These are phyloP conservation scores for Leptobrachium ailaonicum DNA, from an alignment of 2,113 vertebrate species.

Conservation along the genomic window DNA sequence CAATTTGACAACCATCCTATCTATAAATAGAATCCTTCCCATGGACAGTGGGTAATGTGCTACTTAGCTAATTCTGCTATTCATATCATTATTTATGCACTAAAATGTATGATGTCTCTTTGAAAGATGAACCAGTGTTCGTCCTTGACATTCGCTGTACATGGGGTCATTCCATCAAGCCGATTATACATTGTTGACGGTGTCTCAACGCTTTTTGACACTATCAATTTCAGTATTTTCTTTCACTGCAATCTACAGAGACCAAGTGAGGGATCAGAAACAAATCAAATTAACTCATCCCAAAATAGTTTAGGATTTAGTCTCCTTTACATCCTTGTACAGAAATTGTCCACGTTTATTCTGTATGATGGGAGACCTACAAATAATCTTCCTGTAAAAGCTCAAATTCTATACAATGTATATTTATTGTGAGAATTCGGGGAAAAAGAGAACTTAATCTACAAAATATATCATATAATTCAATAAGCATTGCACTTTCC, in stretches of 20 bases:
- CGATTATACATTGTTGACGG: slow-evolving; percentile 72
- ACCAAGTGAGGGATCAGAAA: slow-evolving; percentile 61
- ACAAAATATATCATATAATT: no score
- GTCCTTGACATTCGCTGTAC: slow-evolving; percentile 81
- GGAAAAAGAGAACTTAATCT: no score
- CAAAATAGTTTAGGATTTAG: not conserved
- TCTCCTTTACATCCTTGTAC: not conserved
- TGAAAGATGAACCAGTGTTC: slow-evolving; percentile 75
- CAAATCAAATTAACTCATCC: slow-evolving; percentile 58
- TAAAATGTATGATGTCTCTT: slow-evolving; percentile 71
- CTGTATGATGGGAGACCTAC: no score
- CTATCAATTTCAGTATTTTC: slow-evolving; percentile 78
- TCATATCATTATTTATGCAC: slow-evolving; percentile 57
- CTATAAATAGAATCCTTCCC: no score
- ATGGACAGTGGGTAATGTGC: no score
- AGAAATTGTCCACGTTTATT: no score
- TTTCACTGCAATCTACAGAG: slow-evolving; percentile 71
- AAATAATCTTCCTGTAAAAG: no score
- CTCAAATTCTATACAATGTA: no score
- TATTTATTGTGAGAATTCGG: no score
- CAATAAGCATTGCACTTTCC: no score
- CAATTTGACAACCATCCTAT: no score
- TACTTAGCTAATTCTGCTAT: not conserved
- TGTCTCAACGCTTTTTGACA: slow-evolving; percentile 75
- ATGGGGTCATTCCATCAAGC: slow-evolving; percentile 69